Percentiles rank a stretch among this genome's conserved stretches.
Conservation (phyloP, 2,797 vertebrate genomes). For the Hafferia zeledoni region DNA sequence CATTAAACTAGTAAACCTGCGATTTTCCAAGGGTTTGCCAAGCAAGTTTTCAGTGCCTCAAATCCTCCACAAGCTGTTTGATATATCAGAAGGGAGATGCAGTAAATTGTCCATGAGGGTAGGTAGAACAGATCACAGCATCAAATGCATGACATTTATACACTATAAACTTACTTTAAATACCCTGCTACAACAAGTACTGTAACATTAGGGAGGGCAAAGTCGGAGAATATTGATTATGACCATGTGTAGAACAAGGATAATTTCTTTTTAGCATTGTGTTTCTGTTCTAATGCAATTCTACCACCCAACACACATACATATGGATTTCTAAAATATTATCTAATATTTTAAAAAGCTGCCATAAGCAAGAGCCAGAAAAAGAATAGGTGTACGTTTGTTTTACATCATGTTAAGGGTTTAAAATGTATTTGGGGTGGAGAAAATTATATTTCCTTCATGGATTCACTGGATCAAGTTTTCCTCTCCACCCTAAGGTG, state of each 20-base stretch:
- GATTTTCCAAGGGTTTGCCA: conserved; percentile 54
- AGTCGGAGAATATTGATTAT: background rate
- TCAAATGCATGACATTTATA: conserved; percentile 13
- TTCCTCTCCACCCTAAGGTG: background rate
- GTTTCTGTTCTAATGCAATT: conserved; percentile 26
- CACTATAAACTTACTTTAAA: conserved; percentile 26
- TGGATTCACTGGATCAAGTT: background rate
- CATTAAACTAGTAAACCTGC: conserved; percentile 38
- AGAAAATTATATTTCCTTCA: background rate
- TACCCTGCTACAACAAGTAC: conserved; percentile 18
- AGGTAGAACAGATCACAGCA: conserved; percentile 13
- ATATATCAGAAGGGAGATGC: conserved; percentile 35
- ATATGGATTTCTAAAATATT: conserved; percentile 4
- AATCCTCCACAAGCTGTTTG: conserved; percentile 31
- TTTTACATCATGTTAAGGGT: background rate
- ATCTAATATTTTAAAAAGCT: conserved; percentile 1
- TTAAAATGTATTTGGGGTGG: background rate
- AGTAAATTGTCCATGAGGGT: conserved; percentile 18
- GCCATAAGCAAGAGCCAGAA: background rate
- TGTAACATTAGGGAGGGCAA: conserved; percentile 28
- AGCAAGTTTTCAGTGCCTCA: conserved; percentile 34
- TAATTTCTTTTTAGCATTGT: conserved; percentile 29
- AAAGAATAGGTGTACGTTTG: background rate
- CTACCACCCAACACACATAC: background rate
- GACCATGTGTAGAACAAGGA: conserved; percentile 13